Conservation (phyloP, 2,113 vertebrate genomes). For the Strix aluco region DNA sequence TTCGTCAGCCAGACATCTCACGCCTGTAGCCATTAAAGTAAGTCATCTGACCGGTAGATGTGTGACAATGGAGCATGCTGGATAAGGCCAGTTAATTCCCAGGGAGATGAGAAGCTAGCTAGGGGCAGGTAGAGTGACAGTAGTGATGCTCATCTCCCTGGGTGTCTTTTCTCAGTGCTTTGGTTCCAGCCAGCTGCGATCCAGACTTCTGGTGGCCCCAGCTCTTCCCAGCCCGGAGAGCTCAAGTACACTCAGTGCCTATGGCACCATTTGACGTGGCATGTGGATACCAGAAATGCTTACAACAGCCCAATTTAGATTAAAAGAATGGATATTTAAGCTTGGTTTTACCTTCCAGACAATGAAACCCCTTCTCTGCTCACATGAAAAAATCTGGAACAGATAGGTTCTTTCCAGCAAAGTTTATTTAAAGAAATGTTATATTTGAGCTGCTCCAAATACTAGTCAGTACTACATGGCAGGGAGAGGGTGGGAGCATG, state of each 20-base stretch:
- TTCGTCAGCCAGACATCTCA: slow-evolving; percentile 51
- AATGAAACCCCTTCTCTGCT: neutral
- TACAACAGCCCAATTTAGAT: neutral
- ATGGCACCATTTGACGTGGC: neutral
- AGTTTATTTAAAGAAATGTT: neutral
- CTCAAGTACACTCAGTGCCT: neutral
- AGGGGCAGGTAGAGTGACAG: neutral
- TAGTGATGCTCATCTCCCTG: neutral
- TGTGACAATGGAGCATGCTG: neutral
- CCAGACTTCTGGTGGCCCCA: neutral
- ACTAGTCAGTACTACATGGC: neutral
- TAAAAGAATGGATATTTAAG: neutral
- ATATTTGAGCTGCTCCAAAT: neutral
- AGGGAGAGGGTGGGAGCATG: accelerated
- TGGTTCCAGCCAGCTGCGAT: neutral
- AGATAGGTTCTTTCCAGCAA: neutral
- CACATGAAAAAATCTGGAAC: neutral
- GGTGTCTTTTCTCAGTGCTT: neutral
- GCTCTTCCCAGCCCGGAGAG: neutral
- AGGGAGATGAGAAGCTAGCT: neutral
- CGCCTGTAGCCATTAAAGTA: slow-evolving; percentile 94
- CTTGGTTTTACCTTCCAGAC: neutral
- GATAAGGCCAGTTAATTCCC: neutral
- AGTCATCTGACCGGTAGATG: neutral
- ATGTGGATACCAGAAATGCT: neutral